These are phyloP conservation scores for Chiroxiphia lanceolata DNA, from an alignment of 2,797 vertebrate genomes.

Conservation along the genomic window DNA sequence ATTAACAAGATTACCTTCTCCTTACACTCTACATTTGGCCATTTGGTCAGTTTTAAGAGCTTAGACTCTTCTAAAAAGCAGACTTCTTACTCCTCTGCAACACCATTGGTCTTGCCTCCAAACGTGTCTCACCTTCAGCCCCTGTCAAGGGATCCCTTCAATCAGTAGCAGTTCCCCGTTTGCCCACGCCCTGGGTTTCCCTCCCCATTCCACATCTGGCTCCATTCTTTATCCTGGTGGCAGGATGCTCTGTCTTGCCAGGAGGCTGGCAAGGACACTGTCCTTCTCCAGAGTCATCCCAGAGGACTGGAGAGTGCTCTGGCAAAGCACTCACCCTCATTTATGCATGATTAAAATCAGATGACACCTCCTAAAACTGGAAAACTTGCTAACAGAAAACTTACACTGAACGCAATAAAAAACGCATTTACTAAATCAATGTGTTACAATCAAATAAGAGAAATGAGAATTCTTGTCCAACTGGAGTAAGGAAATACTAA, in stretches of 20 bases:
- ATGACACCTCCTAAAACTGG: not conserved
- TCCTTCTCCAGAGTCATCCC: not conserved
- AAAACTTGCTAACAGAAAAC: not conserved
- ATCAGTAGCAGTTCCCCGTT: accelerated
- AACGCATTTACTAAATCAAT: not conserved
- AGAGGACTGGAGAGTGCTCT: not conserved
- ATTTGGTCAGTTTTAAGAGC: not conserved
- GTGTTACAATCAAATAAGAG: not conserved
- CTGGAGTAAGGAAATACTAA: not conserved
- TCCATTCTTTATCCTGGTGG: accelerated
- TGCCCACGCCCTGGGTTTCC: not conserved
- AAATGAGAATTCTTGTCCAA: not conserved
- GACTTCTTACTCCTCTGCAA: not conserved
- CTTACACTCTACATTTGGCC: not conserved
- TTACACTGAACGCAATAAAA: not conserved
- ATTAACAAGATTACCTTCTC: not conserved
- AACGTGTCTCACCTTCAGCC: not conserved
- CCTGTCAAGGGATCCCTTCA: not conserved
- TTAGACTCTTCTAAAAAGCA: not conserved
- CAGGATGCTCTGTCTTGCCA: not conserved
- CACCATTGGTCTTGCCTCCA: not conserved
- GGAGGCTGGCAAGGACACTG: not conserved
- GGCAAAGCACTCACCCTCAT: not conserved
- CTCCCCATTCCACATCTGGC: accelerated
- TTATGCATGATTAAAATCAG: not conserved